phyloP scores from a whole-genome alignment of 2,888 invertebrate species.

The Netelia melanura region DNA sequence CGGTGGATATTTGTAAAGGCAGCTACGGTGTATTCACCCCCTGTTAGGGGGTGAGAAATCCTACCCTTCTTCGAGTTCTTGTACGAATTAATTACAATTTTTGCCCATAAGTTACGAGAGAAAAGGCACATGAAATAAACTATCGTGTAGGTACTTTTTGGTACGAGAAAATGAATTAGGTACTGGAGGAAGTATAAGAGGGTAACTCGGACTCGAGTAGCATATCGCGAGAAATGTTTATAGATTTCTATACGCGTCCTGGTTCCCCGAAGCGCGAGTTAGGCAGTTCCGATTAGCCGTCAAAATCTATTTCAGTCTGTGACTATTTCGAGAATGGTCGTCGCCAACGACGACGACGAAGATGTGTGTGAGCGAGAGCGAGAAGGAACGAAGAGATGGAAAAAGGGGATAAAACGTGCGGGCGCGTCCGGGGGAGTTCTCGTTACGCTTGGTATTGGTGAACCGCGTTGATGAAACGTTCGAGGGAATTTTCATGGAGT shows the following conservation, averaged over 20 bases:
- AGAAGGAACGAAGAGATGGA: neutral
- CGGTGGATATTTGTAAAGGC: too few species aligned
- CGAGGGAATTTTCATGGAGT: too few species aligned
- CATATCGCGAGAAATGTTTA: conserved; percentile 50
- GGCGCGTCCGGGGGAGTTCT: neutral
- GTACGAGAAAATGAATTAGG: neutral
- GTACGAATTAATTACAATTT: too few species aligned
- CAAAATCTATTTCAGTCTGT: conserved; percentile 68
- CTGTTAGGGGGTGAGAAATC: too few species aligned
- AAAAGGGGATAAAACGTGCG: neutral
- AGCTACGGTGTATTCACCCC: too few species aligned
- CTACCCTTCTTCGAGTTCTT: too few species aligned
- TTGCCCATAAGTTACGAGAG: neutral
- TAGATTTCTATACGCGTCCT: conserved; percentile 67
- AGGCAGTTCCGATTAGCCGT: conserved; percentile 70
- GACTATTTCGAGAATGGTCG: conserved; percentile 68
- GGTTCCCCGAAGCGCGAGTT: conserved; percentile 65
- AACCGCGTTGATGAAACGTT: neutral
- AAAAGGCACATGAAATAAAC: neutral
- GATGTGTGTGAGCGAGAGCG: conserved; percentile 13
- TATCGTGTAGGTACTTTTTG: neutral
- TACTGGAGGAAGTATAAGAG: conserved; percentile 2
- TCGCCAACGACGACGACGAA: conserved; percentile 53
- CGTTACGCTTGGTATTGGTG: conserved; percentile 15
- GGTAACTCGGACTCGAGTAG: neutral